Conservation (phyloP, 2,797 vertebrate genomes). For the Odontamblyopus lacepedii region DNA sequence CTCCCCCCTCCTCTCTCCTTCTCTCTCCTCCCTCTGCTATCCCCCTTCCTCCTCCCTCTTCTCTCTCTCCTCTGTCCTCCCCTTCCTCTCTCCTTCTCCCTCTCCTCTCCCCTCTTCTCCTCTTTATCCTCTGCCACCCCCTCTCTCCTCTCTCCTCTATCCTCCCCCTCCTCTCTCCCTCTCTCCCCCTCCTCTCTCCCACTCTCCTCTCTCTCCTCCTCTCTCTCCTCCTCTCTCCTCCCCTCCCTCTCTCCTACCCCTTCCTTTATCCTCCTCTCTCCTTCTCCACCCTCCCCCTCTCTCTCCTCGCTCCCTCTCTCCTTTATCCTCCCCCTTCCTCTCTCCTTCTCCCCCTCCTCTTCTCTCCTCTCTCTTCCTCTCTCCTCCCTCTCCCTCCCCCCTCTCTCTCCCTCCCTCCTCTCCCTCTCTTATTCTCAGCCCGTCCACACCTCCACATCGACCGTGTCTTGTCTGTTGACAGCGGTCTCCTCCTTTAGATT, state of each 20-base stretch:
- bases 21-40: not conserved
- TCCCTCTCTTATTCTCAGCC: not conserved
- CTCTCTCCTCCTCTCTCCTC: too few relatives aligned
- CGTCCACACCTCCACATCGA: not conserved
- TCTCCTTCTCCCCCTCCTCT: not conserved
- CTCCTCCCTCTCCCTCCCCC: not conserved
- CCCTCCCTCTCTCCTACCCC: too few relatives aligned
- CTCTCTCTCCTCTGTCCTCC: not conserved
- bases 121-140: not conserved
- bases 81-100: not conserved
- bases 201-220: too few relatives aligned
- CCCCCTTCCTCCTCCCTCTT: not conserved
- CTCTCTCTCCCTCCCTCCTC: not conserved
- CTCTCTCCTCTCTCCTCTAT: not conserved
- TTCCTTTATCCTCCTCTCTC: too few relatives aligned
- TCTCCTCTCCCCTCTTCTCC: not conserved
- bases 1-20: too few relatives aligned
- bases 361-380: not conserved
- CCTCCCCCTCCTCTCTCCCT: too few relatives aligned
- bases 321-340: too few relatives aligned
- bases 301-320: too few relatives aligned
- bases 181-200: too few relatives aligned
- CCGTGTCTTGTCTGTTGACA: not conserved
- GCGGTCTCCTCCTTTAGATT: not conserved
- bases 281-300: too few relatives aligned